phyloP scores from a whole-genome alignment of 2,888 invertebrate genomes.

The Cylloceria caligata region DNA sequence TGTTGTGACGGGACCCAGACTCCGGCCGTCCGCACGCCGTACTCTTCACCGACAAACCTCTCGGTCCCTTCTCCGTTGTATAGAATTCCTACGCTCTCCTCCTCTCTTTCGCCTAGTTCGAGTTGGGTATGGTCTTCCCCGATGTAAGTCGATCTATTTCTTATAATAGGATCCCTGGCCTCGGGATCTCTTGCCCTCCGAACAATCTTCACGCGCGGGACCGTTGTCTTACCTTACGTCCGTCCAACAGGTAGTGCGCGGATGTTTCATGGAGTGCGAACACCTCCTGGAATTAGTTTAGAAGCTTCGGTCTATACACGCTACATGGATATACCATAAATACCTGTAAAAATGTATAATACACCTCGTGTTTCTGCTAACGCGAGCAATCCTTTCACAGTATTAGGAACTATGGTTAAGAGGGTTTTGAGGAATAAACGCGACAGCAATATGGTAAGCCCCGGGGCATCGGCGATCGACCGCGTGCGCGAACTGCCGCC shows the following conservation, averaged over 20 bases:
- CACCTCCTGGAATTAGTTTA: conserved; percentile 3
- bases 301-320: too few species aligned
- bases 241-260: neutral
- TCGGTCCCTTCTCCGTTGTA: conserved; percentile 37
- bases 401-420: neutral
- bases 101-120: conserved; percentile 59
- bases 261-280: neutral
- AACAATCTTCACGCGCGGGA: conserved; percentile 1
- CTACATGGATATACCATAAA: neutral
- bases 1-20: conserved; percentile 79
- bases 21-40: conserved; percentile 53
- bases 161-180: conserved; percentile 74
- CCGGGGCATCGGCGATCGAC: conserved; percentile 31
- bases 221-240: conserved; percentile 31
- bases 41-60: conserved; percentile 52
- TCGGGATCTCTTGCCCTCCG: conserved; percentile 49
- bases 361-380: neutral
- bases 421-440: conserved; percentile 3
- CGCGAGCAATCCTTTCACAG: neutral
- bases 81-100: conserved; percentile 52
- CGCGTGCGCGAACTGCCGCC: neutral
- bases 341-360: neutral
- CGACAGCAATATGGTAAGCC: neutral
- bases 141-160: conserved; percentile 80
- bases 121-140: conserved; percentile 60